Evolutionary conservation across 2,113 vertebrate species (phyloP).

Genomic region (Chauna torquata): DNA sequence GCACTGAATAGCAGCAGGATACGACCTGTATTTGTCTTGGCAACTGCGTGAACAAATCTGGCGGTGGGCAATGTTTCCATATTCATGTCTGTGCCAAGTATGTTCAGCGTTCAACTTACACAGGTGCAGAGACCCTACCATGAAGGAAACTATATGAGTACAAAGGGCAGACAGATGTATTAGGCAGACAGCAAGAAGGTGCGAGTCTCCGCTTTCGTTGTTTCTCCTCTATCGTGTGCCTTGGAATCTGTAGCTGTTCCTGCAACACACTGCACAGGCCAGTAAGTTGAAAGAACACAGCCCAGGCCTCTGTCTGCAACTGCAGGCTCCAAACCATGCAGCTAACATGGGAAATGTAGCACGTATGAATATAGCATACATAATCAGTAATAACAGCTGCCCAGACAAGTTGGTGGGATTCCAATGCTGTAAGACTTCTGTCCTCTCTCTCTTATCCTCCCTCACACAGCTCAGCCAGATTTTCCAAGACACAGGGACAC

Average conservation of each 20-base stretch:
- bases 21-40: not conserved
- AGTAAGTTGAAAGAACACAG: conserved; percentile 1
- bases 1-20: not conserved
- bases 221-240: not conserved
- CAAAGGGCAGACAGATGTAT: not conserved
- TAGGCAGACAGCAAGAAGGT: not conserved
- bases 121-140: not conserved
- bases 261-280: not conserved
- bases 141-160: not conserved
- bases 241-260: not conserved
- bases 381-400: conserved; percentile 61
- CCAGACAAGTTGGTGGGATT: conserved; percentile 51
- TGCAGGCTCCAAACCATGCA: conserved; percentile 24
- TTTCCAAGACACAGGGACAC: not conserved
- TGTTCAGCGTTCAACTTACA: not conserved
- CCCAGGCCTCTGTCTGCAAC: conserved; percentile 6
- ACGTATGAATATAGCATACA: conserved; percentile 36
- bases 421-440: conserved; percentile 20
- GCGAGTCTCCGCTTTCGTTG: not conserved
- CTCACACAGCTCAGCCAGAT: not conserved
- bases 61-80: not conserved
- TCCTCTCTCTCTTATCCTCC: conserved; percentile 4
- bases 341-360: conserved; percentile 53
- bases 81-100: not conserved
- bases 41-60: not conserved